phyloP scores from a whole-genome alignment of 2,797 vertebrate species.

The Perdix hodgsoniae region DNA sequence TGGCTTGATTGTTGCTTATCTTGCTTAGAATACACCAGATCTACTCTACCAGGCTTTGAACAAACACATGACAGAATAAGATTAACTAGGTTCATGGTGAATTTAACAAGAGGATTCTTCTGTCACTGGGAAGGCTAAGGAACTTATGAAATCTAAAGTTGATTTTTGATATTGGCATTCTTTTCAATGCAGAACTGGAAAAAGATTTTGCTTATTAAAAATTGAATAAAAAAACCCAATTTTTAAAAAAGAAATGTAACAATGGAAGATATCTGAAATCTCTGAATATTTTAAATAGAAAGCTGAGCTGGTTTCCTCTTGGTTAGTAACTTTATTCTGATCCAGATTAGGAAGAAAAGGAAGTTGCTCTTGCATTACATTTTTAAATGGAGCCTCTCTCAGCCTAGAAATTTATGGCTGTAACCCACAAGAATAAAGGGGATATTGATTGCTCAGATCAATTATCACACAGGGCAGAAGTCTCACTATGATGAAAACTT shows the following conservation, averaged over 20 bases:
- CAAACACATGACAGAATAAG: not conserved
- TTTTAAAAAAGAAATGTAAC: not conserved
- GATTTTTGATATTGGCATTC: not conserved
- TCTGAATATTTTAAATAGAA: not conserved
- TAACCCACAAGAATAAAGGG: not conserved
- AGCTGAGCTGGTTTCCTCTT: not conserved
- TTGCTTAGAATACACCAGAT: not conserved
- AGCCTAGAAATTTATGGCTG: not conserved
- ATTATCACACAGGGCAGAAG: not conserved
- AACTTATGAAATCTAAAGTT: not conserved
- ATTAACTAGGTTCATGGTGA: not conserved
- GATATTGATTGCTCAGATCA: not conserved
- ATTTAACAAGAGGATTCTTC: not conserved
- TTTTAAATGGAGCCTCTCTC: not conserved
- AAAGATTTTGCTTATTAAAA: not conserved
- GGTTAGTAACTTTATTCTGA: not conserved
- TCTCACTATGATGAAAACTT: not conserved
- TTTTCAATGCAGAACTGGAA: not conserved
- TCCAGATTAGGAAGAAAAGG: not conserved
- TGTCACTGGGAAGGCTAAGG: not conserved
- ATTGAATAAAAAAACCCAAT: not conserved
- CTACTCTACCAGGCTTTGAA: not conserved
- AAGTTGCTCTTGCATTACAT: not conserved
- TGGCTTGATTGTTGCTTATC: not conserved
- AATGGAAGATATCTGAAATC: not conserved